Conservation (phyloP, 2,797 vertebrate genomes). For the Phoxinus dragarum region DNA sequence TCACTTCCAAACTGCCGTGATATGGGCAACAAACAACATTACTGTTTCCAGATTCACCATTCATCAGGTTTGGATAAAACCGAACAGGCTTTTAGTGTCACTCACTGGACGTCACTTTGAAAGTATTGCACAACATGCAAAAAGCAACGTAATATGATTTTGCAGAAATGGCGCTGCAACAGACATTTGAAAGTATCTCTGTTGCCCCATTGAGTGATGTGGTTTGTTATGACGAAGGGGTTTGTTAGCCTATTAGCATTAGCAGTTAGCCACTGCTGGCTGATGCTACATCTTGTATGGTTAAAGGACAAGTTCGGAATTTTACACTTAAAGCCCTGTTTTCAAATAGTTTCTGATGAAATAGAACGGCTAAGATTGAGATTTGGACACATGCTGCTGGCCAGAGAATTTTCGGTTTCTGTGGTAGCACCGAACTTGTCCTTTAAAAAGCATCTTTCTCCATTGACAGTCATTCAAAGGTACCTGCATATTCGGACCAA, state of each 20-base stretch:
- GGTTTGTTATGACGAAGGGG: not conserved
- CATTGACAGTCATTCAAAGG: not conserved
- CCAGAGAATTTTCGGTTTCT: no score
- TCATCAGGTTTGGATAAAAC: not conserved
- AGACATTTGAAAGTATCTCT: not conserved
- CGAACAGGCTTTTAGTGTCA: not conserved
- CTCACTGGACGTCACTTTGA: not conserved
- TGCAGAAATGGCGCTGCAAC: not conserved
- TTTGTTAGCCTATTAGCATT: not conserved
- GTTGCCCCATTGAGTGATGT: not conserved
- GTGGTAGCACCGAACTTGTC: no score
- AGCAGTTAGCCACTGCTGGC: not conserved
- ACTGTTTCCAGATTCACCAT: not conserved
- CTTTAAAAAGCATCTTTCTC: not conserved
- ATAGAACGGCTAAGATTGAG: no score
- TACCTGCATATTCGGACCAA: not conserved
- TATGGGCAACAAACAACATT: not conserved
- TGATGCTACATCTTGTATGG: not conserved
- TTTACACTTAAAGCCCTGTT: no score
- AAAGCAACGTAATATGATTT: not conserved
- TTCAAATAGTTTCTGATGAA: no score
- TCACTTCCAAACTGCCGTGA: not conserved
- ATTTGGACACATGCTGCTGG: no score
- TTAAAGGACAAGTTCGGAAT: no score
- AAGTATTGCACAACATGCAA: not conserved